Base-by-base conservation (phyloP, 2,888 invertebrate species). In the Scaptomyza tumidula region DNA sequence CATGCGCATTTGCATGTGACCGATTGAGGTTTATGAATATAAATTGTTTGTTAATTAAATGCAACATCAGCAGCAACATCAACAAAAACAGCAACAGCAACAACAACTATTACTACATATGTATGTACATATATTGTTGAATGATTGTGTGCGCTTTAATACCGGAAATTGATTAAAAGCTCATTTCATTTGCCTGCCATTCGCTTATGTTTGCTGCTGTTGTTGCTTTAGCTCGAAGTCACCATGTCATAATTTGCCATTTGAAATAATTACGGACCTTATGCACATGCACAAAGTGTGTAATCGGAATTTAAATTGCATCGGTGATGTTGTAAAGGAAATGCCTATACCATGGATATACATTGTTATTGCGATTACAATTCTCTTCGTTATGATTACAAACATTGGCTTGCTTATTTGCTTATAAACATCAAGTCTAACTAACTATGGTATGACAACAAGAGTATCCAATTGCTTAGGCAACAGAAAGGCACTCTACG, bases 21-120 rank as follows among this genome's bases (percentile, higher is more conserved):
- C 83, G 80, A 77, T 85, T 80, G 85, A 71, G 78, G 88, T 65
- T 88, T 86, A 88, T 88, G 88, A 87, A 88, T 87, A 88, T 88
- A 87, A 87, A 87, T 87, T 86, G 85, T 84, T 75, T 83, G 86
- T 86, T 87, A 88, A 87, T 87, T 87, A 86, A 88, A 86, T 80
- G 74, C 86, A 88, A 75, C 72, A 80, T 75, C 83, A 71, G 59
- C 67, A 72, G 54, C 70, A 66, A 35, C 67, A 59, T 10, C 64
- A 52, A 35, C 61, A 24, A 3, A 1, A 59, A 49, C 43, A 50
- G 9, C 60, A 61, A 45, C 61, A 24, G 24, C 24, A 59, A 49
- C 43, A 50, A 10, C 60, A 61, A 45, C 33, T 55, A 57, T 58
- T 59, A 53, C 57, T 50, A 64, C 61, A 62, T 11, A 14, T 29